These are phyloP conservation scores for Phrixothrix hirtus DNA, from an alignment of 2,888 invertebrate species.

Conservation along the genomic window DNA sequence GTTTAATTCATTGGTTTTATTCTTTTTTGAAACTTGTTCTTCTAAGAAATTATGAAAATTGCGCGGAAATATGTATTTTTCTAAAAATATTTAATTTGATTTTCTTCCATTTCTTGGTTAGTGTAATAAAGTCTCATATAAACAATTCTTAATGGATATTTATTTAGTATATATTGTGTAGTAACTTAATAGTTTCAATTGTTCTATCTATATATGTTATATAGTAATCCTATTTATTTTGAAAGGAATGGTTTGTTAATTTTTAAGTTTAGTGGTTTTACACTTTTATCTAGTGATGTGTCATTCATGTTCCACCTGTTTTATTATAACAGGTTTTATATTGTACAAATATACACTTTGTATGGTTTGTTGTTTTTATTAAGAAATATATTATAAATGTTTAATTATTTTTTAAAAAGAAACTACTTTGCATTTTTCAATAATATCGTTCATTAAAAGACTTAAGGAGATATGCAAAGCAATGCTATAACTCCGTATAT, in stretches of 20 bases:
- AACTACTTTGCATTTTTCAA: too few species aligned
- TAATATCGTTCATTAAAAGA: too few species aligned
- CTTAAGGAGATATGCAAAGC: too few species aligned
- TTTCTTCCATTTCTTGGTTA: background rate
- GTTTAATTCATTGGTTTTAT: background rate
- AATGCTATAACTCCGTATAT: too few species aligned
- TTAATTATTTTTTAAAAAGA: too few species aligned
- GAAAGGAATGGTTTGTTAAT: background rate
- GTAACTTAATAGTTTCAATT: too few species aligned
- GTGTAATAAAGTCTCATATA: background rate
- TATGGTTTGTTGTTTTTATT: background rate
- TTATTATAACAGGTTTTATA: background rate
- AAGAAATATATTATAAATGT: too few species aligned
- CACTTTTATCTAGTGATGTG: background rate
- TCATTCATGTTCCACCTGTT: background rate
- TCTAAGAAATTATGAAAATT: background rate
- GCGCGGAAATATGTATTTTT: background rate
- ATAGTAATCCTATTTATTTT: background rate
- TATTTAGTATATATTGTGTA: background rate
- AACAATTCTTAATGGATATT: background rate
- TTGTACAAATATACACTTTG: background rate
- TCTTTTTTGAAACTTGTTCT: background rate
- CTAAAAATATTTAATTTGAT: background rate
- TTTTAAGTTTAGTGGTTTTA: too few species aligned
- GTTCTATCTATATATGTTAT: background rate